Conservation (phyloP, 2,113 vertebrate species). For the Arvicanthis niloticus region DNA sequence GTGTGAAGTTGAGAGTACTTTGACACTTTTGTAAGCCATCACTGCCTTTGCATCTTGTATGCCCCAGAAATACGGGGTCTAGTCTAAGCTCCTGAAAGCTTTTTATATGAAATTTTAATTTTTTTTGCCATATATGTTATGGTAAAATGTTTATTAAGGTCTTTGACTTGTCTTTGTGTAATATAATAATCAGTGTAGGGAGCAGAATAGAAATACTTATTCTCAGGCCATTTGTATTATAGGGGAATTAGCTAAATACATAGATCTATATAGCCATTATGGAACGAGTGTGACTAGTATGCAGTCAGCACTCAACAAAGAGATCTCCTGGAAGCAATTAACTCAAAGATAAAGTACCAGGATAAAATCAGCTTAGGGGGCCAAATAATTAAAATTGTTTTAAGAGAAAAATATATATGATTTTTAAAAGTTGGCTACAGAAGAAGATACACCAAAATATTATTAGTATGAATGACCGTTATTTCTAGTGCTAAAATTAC, state of each 20-base stretch:
- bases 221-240: not conserved
- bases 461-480: not conserved
- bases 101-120: not conserved
- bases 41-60: not conserved
- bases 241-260: not conserved
- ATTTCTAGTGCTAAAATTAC: slow-evolving; percentile 46
- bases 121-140: not conserved
- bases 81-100: not conserved
- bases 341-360: slow-evolving; percentile 19
- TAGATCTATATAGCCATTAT: not conserved
- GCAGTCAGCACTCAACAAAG: not conserved
- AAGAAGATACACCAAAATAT: not conserved
- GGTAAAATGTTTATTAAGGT: not conserved
- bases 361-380: not conserved
- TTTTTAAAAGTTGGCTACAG: slow-evolving; percentile 12
- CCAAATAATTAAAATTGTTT: not conserved
- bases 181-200: slow-evolving; percentile 45
- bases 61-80: not conserved
- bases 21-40: not conserved
- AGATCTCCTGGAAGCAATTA: slow-evolving; percentile 29
- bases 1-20: not conserved
- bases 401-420: not conserved
- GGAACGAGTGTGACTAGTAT: not conserved
- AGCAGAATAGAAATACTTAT: not conserved
- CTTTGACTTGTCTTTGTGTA: slow-evolving; percentile 22